Evolutionary conservation across 2,888 invertebrate species (phyloP).

Genomic region (Rhagonycha fulva): DNA sequence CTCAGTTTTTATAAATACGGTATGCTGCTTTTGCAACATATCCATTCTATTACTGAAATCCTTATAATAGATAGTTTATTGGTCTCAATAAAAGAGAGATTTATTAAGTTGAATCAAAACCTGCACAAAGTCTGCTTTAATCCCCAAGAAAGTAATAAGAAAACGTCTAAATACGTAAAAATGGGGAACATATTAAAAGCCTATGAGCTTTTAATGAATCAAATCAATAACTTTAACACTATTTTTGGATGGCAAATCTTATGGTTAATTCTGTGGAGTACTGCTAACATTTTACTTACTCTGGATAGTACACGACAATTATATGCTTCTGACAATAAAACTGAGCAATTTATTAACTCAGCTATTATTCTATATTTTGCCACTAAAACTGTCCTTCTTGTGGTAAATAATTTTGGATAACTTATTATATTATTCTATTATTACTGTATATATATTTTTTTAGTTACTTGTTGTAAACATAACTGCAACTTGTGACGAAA

Average conservation of each 20-base stretch:
- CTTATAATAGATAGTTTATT: neutral
- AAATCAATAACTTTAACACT: neutral
- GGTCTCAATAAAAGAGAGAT: neutral
- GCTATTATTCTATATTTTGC: neutral
- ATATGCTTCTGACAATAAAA: neutral
- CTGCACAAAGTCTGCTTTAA: neutral
- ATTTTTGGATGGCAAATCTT: neutral
- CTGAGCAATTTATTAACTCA: accelerated
- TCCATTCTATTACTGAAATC: neutral
- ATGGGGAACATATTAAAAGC: neutral
- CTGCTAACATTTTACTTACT: neutral
- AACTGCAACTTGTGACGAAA: neutral
- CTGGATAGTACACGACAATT: neutral
- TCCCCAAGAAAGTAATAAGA: neutral
- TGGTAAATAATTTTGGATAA: neutral
- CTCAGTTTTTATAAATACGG: too few species aligned
- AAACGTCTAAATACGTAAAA: neutral
- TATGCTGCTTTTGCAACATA: too few species aligned
- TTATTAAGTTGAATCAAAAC: neutral
- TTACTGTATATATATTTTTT: neutral
- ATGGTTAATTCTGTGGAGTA: neutral
- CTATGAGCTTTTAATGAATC: neutral
- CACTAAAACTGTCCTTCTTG: neutral
- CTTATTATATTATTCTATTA: neutral
- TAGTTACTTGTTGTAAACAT: neutral